Conservation (phyloP, 2,113 vertebrate species). For the Cromileptes altivelis region DNA sequence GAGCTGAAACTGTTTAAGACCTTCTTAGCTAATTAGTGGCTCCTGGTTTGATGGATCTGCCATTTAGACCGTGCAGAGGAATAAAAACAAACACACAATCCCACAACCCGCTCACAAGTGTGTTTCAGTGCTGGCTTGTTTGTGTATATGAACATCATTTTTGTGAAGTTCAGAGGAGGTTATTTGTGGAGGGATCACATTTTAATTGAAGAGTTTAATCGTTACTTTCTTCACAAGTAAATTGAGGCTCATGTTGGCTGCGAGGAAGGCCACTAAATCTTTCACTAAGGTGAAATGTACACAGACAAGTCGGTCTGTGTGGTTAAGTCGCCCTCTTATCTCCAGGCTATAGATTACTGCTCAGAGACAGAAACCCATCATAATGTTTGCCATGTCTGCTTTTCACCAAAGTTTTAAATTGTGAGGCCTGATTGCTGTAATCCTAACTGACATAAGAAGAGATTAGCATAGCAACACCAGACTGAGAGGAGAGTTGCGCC, state of each 20-base stretch:
- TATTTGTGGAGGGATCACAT: not conserved
- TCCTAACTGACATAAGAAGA: conserved; percentile 58
- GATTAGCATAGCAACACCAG: conserved; percentile 48
- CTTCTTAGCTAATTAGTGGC: conserved; percentile 51
- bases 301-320: not conserved
- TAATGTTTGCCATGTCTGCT: conserved; percentile 39
- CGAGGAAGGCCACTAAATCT: conserved; percentile 9
- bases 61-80: conserved; percentile 12
- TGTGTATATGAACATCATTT: conserved; percentile 5
- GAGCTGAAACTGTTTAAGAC: conserved; percentile 38
- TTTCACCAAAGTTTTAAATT: conserved; percentile 44
- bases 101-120: not conserved
- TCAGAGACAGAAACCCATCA: conserved; percentile 13
- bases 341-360: conserved; percentile 12
- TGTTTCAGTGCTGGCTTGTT: not conserved
- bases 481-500: conserved; percentile 13
- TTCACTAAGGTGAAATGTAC: conserved; percentile 14
- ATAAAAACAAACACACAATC: conserved; percentile 27
- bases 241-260: conserved; percentile 15
- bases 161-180: conserved; percentile 16
- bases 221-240: conserved; percentile 21
- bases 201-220: conserved; percentile 37
- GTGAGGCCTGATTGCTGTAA: conserved; percentile 50
- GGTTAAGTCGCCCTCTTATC: conserved; percentile 38
- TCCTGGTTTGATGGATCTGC: conserved; percentile 40